A percentile compares a stretch with the other conserved stretches of the same genome.
phyloP scores from a whole-genome alignment of 2,888 invertebrate genomes.

The Tachystola acroxantha region DNA sequence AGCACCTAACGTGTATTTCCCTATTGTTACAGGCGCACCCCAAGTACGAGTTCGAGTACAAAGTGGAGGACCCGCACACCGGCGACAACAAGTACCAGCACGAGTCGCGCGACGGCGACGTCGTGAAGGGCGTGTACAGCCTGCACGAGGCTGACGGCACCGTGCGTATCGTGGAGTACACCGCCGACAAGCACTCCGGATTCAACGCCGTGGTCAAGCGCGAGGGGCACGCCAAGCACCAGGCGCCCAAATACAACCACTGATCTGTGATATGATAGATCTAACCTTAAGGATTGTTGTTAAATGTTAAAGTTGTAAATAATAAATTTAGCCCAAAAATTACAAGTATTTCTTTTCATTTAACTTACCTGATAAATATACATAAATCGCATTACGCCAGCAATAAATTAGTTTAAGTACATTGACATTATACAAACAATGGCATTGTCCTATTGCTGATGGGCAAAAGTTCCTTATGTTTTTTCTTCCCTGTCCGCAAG shows the following conservation, averaged over 20 bases:
- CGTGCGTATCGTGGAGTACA: conserved; percentile 35
- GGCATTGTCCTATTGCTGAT: too few species aligned
- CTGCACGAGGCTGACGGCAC: conserved; percentile 72
- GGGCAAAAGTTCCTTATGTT: too few species aligned
- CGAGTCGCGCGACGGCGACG: conserved; percentile 72
- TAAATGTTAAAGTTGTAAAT: neutral
- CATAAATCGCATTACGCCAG: too few species aligned
- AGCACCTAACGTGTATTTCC: neutral
- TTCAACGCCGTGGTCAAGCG: conserved; percentile 29
- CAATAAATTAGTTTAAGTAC: too few species aligned
- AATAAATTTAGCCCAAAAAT: too few species aligned
- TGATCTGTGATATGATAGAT: conserved; percentile 1
- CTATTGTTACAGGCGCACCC: conserved; percentile 23
- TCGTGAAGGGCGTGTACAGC: conserved; percentile 75
- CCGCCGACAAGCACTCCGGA: conserved; percentile 43
- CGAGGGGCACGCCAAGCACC: conserved; percentile 25
- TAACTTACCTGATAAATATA: too few species aligned
- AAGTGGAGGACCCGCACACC: conserved; percentile 65
- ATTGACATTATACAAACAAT: too few species aligned
- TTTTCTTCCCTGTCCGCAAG: too few species aligned
- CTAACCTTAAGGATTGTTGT: neutral
- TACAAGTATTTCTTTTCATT: too few species aligned
- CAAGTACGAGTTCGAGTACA: conserved; percentile 55
- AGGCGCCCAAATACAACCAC: conserved; percentile 21
- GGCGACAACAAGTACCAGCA: conserved; percentile 66